These are phyloP conservation scores for Cryptotis parvus DNA, from an alignment of 2,113 vertebrate species.

Conservation along the genomic window DNA sequence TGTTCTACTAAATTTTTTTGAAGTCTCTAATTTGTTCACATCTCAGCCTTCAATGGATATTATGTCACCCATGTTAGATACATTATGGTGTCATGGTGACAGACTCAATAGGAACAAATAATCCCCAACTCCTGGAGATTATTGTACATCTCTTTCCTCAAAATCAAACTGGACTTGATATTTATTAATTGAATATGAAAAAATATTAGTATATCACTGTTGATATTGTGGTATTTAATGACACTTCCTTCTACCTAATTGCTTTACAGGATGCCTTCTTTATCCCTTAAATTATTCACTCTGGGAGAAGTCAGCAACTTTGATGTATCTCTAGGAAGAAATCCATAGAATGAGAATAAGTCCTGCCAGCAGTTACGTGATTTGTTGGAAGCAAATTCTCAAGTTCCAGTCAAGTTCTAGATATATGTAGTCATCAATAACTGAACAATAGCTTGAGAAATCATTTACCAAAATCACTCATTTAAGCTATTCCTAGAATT, in stretches of 20 bases:
- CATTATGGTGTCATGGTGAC: background rate
- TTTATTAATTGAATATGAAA: background rate
- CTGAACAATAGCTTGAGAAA: background rate
- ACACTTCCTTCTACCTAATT: background rate
- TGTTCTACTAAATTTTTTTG: background rate
- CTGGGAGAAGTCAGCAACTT: background rate
- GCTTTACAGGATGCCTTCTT: background rate
- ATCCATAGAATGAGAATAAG: background rate
- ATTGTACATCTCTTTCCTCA: background rate
- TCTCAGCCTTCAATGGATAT: background rate
- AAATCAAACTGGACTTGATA: background rate
- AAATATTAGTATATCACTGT: background rate
- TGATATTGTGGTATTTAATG: background rate
- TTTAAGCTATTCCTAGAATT: background rate
- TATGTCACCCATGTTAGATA: background rate
- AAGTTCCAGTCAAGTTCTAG: background rate
- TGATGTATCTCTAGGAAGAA: background rate
- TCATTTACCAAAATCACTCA: background rate
- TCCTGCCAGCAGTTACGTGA: background rate
- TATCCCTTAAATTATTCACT: background rate
- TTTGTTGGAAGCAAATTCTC: background rate
- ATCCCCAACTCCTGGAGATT: background rate
- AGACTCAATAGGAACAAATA: background rate
- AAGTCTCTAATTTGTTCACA: background rate
- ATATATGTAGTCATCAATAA: background rate